phyloP scores from a whole-genome alignment of 2,797 vertebrate genomes.

The Arrhamphus sclerolepis region DNA sequence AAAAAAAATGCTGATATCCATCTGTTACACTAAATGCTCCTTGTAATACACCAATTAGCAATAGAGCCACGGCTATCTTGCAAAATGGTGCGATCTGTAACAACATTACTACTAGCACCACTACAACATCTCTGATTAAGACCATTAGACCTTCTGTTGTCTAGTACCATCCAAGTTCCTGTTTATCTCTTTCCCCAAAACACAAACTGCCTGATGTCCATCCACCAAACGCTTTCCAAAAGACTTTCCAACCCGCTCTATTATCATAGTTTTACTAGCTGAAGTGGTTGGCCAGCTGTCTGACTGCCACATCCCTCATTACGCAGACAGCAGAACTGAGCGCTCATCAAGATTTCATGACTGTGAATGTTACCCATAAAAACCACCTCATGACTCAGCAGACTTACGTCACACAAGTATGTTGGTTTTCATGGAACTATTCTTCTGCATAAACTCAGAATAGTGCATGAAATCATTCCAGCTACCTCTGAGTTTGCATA shows the following conservation, averaged over 20 bases:
- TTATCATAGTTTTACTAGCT: constrained; percentile 60
- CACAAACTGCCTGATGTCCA: constrained; percentile 68
- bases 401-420: constrained; percentile 22
- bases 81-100: constrained; percentile 59
- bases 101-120: constrained; percentile 58
- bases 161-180: constrained; percentile 67
- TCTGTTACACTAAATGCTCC: constrained; percentile 63
- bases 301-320: constrained; percentile 66
- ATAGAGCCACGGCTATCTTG: constrained; percentile 53
- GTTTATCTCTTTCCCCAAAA: constrained; percentile 65
- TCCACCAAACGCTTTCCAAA: constrained; percentile 57
- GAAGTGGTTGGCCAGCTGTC: constrained; percentile 69
- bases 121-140: constrained; percentile 68
- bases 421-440: constrained; percentile 41
- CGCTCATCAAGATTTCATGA: constrained; percentile 76
- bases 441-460: constrained; percentile 15
- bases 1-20: constrained; percentile 55
- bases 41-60: constrained; percentile 66
- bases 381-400: constrained; percentile 66
- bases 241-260: constrained; percentile 55
- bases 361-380: constrained; percentile 78
- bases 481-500: constrained; percentile 22
- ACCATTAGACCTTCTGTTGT: constrained; percentile 77
- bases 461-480: constrained; percentile 16
- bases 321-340: constrained; percentile 67